Base-by-base conservation (phyloP, 2,888 invertebrate species). In the Phortica okadai region DNA sequence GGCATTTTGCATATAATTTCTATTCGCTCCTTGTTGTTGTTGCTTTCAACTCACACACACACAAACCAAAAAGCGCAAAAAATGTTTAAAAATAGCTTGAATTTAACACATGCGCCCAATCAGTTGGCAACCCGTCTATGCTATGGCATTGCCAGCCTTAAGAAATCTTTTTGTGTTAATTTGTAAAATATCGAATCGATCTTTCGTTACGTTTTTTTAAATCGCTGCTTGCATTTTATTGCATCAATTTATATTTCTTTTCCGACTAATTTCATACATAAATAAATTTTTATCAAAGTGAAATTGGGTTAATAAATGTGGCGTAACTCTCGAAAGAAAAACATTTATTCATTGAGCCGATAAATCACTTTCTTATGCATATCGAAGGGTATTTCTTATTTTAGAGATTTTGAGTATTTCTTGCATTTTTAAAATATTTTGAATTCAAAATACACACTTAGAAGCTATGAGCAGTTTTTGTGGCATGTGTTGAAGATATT, bases 51-150 rank as follows among this genome's bases (percentile, higher is more conserved):
- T 21, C 73, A 79, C 64, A 76, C 74, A 76, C 74, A 76, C 62
- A 76, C 66, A 64, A 77, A 64, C 58, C 74, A 66, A 77, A 11
- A 62, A 72, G 59, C 21, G 10, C 25, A 64, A 73, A 25, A 79
- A 73, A 56, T 78, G 80, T 89, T 88, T 87, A 88, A 87, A 88
- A 88, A 89, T 89, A 89, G 86, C 14, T 21, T 21, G 21, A 21
- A 21, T 21, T 1, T 21, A 58, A 42, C 67, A 44, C 14, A 44
- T 45, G 45, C 64, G 59, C 64, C 42, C 21, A 21, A 59, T 59
- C 70, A 70, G 80, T 77, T 81, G 78, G 80, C 80, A 76, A 77
- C 80, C 78, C 67, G 41, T 14, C 7, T 16, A 1, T 4, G 16
- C 42, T 6, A 25, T 21, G 7, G 80, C 84, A 78, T 81, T 85